Evolutionary conservation across 2,113 vertebrate genomes (phyloP).

Genomic region (Hemiprocne comata): DNA sequence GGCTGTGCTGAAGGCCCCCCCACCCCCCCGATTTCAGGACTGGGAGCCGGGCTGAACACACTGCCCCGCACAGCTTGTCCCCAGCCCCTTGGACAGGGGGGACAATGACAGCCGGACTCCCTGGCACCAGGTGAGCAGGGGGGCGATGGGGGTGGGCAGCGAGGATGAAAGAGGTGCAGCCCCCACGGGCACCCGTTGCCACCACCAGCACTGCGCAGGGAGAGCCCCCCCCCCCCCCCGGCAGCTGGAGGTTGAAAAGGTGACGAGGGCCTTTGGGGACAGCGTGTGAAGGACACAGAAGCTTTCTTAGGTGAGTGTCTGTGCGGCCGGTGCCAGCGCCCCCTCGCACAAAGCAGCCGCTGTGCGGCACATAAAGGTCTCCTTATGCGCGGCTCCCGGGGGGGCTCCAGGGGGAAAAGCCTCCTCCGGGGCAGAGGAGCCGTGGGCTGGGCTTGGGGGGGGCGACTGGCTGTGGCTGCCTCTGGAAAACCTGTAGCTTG

Average conservation of each 20-base stretch:
- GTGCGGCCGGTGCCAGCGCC: not conserved
- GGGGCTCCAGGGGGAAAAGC: not conserved
- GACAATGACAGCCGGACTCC: too few relatives aligned
- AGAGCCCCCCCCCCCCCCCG: accelerated
- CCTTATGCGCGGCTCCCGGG: not conserved
- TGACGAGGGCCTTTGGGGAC: conserved; percentile 7
- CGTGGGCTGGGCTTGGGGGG: not conserved
- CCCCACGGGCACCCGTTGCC: too few relatives aligned
- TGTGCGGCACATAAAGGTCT: conserved; percentile 36
- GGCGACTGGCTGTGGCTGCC: not conserved
- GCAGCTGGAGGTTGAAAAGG: not conserved
- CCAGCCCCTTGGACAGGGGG: not conserved
- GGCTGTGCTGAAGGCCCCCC: accelerated
- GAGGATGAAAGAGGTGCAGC: not conserved
- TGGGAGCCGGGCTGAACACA: not conserved
- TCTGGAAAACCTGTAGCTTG: not conserved
- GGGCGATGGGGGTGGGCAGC: not conserved
- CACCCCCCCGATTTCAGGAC: accelerated
- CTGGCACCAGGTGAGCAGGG: not conserved
- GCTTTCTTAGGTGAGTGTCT: not conserved
- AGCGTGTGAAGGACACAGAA: not conserved
- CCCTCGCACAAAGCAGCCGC: not conserved
- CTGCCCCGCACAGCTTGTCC: not conserved
- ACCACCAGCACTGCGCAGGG: accelerated
- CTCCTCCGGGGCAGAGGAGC: accelerated